These are phyloP conservation scores for Choloepus didactylus DNA, from an alignment of 2,797 vertebrate genomes.

Conservation along the genomic window DNA sequence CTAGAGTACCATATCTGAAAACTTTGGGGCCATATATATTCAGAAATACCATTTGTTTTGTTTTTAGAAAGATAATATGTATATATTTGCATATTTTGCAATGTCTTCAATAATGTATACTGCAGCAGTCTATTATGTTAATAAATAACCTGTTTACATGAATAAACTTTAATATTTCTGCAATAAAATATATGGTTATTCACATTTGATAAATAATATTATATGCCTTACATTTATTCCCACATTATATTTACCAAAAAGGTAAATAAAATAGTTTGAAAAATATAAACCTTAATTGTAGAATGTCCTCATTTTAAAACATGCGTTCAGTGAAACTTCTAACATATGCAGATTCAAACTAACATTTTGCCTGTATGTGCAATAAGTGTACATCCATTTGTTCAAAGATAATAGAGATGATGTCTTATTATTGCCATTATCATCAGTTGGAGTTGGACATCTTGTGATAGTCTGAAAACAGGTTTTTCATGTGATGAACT, in stretches of 20 bases:
- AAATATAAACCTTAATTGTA: neutral
- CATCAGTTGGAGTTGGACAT: neutral
- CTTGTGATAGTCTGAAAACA: neutral
- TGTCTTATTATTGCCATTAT: neutral
- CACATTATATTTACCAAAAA: neutral
- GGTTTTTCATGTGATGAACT: neutral
- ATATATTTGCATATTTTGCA: neutral
- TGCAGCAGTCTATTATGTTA: neutral
- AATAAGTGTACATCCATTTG: neutral
- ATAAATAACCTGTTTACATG: neutral
- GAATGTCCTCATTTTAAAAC: neutral
- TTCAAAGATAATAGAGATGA: neutral
- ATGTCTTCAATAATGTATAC: neutral
- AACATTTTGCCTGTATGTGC: neutral
- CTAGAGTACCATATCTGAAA: neutral
- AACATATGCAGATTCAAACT: neutral
- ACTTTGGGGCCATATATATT: neutral
- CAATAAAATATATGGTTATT: neutral
- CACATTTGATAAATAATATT: neutral
- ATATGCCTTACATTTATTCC: neutral
- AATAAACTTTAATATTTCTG: neutral
- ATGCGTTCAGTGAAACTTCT: neutral
- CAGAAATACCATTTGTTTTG: neutral
- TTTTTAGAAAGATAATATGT: neutral
- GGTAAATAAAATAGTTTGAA: neutral